Percentiles rank a stretch among this genome's conserved stretches.
Conservation (phyloP, 2,888 invertebrate species). For the Cerceris ruficornis region DNA sequence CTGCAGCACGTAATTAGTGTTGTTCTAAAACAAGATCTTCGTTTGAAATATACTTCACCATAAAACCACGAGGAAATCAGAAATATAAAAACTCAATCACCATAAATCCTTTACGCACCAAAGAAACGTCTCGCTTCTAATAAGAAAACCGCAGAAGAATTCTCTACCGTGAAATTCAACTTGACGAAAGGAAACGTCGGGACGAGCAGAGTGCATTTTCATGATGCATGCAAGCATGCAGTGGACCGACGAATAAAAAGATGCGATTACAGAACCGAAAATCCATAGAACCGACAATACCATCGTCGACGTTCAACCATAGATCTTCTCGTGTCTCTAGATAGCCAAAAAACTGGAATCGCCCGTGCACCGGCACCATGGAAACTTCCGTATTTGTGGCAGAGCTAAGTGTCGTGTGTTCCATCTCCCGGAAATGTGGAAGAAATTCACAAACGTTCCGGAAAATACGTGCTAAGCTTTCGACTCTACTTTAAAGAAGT, state of each 20-base stretch:
- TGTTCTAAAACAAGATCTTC: no score
- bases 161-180: not conserved
- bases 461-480: conserved; percentile 7
- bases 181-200: not conserved
- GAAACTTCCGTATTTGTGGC: conserved; percentile 14
- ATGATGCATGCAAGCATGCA: not conserved
- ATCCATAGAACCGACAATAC: not conserved
- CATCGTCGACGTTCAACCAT: conserved; percentile 6
- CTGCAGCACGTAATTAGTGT: no score
- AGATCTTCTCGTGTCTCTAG: conserved; percentile 14
- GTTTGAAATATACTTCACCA: no score
- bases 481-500: conserved; percentile 20
- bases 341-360: conserved; percentile 13
- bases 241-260: not conserved
- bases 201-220: not conserved
- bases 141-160: not conserved
- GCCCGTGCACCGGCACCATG: conserved; percentile 7
- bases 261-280: not conserved
- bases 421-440: conserved; percentile 9
- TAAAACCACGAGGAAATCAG: no score
- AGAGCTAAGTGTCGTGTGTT: conserved; percentile 1
- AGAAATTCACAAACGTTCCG: not conserved
- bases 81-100: no score
- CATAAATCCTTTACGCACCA: no score
- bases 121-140: no score